These are phyloP conservation scores for Lophius piscatorius DNA, from an alignment of 2,113 vertebrate genomes.

Conservation along the genomic window DNA sequence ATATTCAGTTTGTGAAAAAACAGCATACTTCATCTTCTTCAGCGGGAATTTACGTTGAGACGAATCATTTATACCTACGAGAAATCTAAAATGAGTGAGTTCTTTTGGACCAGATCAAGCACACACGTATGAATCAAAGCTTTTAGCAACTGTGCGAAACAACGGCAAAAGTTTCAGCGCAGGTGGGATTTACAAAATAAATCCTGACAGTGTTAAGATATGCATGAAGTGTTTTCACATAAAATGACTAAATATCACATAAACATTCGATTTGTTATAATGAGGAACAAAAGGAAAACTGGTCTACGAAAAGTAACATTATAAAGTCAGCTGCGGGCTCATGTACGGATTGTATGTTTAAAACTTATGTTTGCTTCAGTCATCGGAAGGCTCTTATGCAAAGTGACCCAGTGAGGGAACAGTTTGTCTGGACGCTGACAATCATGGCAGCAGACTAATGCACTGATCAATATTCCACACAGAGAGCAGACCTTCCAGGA, in stretches of 20 bases:
- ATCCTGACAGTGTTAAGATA: too few species aligned
- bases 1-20: too few species aligned
- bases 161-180: too few species aligned
- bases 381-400: slow-evolving; percentile 23
- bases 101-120: too few species aligned
- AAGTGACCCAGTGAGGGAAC: slow-evolving; percentile 36
- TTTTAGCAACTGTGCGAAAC: too few species aligned
- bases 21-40: too few species aligned
- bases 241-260: background rate
- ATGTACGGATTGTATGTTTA: slow-evolving; percentile 14
- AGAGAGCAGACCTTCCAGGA: slow-evolving; percentile 42
- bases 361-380: slow-evolving; percentile 21
- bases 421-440: slow-evolving; percentile 24
- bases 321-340: background rate
- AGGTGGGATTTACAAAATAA: too few species aligned
- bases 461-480: slow-evolving; percentile 61
- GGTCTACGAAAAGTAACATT: background rate
- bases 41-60: too few species aligned
- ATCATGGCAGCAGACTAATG: slow-evolving; percentile 47
- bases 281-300: background rate
- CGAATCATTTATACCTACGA: too few species aligned
- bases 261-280: background rate
- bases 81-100: too few species aligned
- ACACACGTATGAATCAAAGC: too few species aligned
- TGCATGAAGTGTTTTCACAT: too few species aligned